Evolutionary conservation across 2,797 vertebrate species (phyloP).

Genomic region (Pseudotriccus pelzelni): DNA sequence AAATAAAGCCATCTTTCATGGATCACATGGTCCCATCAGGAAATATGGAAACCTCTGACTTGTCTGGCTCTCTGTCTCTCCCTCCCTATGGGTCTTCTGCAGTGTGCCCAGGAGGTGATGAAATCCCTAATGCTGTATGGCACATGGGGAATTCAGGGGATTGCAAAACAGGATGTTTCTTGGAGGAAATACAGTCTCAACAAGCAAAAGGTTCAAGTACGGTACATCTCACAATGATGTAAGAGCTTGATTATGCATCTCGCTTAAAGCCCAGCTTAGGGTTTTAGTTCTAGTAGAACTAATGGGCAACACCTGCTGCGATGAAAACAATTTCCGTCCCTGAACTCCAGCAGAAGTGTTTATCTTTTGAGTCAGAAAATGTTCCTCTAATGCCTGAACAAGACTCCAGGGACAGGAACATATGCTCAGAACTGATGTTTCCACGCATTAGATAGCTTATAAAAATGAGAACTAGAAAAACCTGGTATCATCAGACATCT

Average conservation of each 20-base stretch:
- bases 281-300: constrained; percentile 65
- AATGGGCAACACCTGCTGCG: constrained; percentile 68
- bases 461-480: constrained; percentile 72
- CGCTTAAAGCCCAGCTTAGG: constrained; percentile 71
- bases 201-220: constrained; percentile 65
- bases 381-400: constrained; percentile 74
- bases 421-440: constrained; percentile 66
- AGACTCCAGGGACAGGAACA: constrained; percentile 57
- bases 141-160: constrained; percentile 53
- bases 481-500: constrained; percentile 60
- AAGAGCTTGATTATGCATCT: constrained; percentile 69
- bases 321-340: constrained; percentile 63
- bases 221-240: constrained; percentile 71
- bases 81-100: constrained; percentile 23
- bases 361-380: constrained; percentile 76
- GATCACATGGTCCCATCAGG: constrained; percentile 56
- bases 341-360: constrained; percentile 64
- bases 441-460: constrained; percentile 55
- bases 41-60: constrained; percentile 53
- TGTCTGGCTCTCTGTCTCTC: constrained; percentile 17
- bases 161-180: constrained; percentile 70
- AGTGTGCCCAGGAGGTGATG: constrained; percentile 26
- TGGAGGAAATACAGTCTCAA: constrained; percentile 62
- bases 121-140: constrained; percentile 48
- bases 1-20: constrained; percentile 61